Evolutionary conservation across 2,888 invertebrate genomes (phyloP).

Genomic region (Sisyra nigra): DNA sequence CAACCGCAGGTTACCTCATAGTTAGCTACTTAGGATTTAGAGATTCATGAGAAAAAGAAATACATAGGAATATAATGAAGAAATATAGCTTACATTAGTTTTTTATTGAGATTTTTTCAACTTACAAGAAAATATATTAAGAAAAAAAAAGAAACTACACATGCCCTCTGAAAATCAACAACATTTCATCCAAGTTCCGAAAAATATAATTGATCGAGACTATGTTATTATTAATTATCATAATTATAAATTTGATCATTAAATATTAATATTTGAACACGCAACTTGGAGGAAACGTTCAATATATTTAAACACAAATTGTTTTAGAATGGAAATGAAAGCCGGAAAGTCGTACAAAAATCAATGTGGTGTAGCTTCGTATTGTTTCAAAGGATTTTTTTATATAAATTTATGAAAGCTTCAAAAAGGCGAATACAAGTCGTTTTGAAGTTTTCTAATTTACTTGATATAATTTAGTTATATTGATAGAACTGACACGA

Average conservation of each 20-base stretch:
- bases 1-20: conserved; percentile 6
- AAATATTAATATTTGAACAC: not conserved
- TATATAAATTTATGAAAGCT: too few species aligned
- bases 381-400: too few species aligned
- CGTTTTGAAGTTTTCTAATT: too few species aligned
- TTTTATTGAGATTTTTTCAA: conserved; percentile 3
- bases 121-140: not conserved
- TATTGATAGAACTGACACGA: too few species aligned
- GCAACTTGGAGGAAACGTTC: too few species aligned
- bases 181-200: not conserved
- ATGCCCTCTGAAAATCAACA: not conserved
- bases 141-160: not conserved
- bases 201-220: not conserved
- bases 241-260: not conserved
- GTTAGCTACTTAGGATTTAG: not conserved
- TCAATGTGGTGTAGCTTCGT: too few species aligned
- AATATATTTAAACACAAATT: too few species aligned
- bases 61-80: not conserved
- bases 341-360: too few species aligned
- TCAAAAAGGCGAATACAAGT: too few species aligned
- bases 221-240: not conserved
- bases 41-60: not conserved
- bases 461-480: too few species aligned
- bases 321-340: too few species aligned
- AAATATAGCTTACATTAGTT: conserved; percentile 5